Evolutionary conservation across 1,140 invertebrate genomes (phyloP).

Genomic region (Uloborus diversus): DNA sequence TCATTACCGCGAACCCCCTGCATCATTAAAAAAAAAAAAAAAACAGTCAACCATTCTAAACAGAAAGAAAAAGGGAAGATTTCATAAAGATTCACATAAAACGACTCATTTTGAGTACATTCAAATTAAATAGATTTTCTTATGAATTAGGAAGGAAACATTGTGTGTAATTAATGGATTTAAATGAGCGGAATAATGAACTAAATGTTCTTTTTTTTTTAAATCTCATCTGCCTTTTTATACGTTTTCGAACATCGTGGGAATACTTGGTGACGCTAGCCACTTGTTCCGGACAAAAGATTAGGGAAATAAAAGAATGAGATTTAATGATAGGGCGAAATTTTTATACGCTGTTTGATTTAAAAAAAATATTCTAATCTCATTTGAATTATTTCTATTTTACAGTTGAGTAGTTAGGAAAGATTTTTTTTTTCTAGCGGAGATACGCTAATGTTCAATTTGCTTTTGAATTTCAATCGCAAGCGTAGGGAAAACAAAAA

Average conservation of each 20-base stretch:
- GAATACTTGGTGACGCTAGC: slow-evolving; percentile 17
- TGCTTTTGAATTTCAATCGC: too few species aligned
- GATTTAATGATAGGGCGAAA: too few species aligned
- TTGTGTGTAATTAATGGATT: slow-evolving; percentile 54
- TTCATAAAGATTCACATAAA: slow-evolving; percentile 29
- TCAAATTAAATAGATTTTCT: slow-evolving; percentile 22
- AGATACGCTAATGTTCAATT: too few species aligned
- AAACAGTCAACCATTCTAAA: background rate
- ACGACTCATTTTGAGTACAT: slow-evolving; percentile 39
- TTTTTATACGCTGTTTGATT: too few species aligned
- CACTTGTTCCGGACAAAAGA: slow-evolving; percentile 37
- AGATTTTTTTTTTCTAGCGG: too few species aligned
- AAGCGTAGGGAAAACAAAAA: too few species aligned
- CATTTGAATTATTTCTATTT: too few species aligned
- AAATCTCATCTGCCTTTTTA: background rate
- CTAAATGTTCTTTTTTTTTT: slow-evolving; percentile 10
- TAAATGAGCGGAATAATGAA: slow-evolving; percentile 55
- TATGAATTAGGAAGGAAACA: slow-evolving; percentile 42
- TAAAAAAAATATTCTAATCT: too few species aligned
- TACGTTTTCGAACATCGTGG: slow-evolving; percentile 17
- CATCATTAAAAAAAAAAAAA: slow-evolving; percentile 42
- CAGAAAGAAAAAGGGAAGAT: slow-evolving; percentile 26
- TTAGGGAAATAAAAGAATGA: background rate
- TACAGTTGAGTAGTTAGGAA: too few species aligned
- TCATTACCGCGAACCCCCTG: slow-evolving; percentile 39